phyloP scores from a whole-genome alignment of 2,888 invertebrate genomes.

The Drosophila setosimentum region DNA sequence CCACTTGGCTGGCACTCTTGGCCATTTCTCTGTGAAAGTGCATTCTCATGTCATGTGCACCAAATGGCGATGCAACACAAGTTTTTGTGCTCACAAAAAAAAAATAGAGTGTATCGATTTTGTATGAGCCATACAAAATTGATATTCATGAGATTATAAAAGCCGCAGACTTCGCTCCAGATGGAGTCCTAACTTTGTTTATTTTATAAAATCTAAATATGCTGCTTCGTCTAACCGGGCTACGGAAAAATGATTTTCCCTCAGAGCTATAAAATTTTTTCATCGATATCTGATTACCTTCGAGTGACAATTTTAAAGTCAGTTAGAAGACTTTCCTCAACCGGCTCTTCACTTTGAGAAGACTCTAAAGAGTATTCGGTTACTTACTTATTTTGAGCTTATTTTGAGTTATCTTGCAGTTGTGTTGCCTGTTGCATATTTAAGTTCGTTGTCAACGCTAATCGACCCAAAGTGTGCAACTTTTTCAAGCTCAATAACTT shows the following conservation, averaged over 20 bases:
- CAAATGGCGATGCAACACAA: slow-evolving; percentile 21
- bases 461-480: slow-evolving; percentile 27
- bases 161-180: not conserved
- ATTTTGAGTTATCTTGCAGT: too few species aligned
- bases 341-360: not conserved
- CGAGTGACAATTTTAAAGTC: not conserved
- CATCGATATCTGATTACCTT: not conserved
- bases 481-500: slow-evolving; percentile 21
- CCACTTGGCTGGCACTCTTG: slow-evolving; percentile 29
- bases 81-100: slow-evolving; percentile 16
- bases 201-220: not conserved
- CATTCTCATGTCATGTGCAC: slow-evolving; percentile 44
- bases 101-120: not conserved
- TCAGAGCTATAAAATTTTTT: not conserved
- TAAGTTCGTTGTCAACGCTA: slow-evolving; percentile 46
- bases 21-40: slow-evolving; percentile 30
- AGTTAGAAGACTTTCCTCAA: not conserved
- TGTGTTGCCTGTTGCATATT: slow-evolving; percentile 62
- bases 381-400: not conserved
- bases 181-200: not conserved
- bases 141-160: not conserved
- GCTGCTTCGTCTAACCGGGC: not conserved
- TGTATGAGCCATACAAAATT: not conserved
- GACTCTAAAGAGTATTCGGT: not conserved
- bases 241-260: not conserved